phyloP scores from a whole-genome alignment of 2,797 vertebrate species.

The Lagodon rhomboides region DNA sequence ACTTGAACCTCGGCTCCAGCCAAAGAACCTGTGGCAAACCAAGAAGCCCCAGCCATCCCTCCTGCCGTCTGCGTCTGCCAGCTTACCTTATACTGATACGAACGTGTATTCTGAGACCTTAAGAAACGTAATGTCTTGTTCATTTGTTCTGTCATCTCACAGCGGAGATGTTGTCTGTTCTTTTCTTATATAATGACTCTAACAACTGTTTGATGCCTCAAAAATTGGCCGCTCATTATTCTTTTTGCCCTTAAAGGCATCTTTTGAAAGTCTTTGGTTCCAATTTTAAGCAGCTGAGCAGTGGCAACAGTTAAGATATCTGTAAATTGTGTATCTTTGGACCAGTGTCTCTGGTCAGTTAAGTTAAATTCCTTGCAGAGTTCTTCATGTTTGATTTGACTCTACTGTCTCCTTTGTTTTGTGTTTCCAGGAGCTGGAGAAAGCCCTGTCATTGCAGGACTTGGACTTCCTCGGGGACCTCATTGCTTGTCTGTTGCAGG shows the following conservation, averaged over 20 bases:
- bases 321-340: neutral
- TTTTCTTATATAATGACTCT: neutral
- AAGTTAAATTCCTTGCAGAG: neutral
- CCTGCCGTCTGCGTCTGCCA: slow-evolving; percentile 34
- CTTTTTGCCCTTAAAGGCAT: neutral
- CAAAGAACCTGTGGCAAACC: slow-evolving; percentile 64
- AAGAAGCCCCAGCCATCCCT: slow-evolving; percentile 40
- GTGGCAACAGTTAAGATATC: neutral
- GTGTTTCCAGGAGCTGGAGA: slow-evolving; percentile 93
- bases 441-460: slow-evolving; percentile 93
- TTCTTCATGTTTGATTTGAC: slow-evolving; percentile 17
- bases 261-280: neutral
- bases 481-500: slow-evolving; percentile 94
- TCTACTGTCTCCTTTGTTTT: slow-evolving; percentile 25
- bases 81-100: slow-evolving; percentile 27
- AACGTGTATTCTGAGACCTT: neutral
- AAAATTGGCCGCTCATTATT: neutral
- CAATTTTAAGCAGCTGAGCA: neutral
- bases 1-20: slow-evolving; percentile 81
- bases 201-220: neutral
- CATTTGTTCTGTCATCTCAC: neutral
- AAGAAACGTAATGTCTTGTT: neutral
- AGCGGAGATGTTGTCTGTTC: neutral
- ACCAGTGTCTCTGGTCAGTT: neutral
- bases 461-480: slow-evolving; percentile 94